Conservation (phyloP, 2,113 vertebrate species). For the Ptyas mucosa region DNA sequence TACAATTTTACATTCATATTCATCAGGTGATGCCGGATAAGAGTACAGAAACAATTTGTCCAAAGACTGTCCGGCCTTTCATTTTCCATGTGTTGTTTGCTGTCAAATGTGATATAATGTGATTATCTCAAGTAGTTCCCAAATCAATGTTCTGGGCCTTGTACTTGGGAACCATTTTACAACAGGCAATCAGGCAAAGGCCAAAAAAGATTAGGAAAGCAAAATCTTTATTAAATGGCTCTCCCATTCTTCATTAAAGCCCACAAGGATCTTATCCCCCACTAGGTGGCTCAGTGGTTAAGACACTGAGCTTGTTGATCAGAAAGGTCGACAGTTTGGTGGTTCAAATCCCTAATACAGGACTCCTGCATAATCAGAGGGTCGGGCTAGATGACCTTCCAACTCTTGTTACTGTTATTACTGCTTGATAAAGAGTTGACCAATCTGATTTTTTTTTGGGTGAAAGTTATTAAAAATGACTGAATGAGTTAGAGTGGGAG, state of each 20-base stretch:
- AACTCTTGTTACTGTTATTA: no score
- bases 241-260: not conserved
- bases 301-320: no score
- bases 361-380: no score
- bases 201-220: not conserved
- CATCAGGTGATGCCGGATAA: not conserved
- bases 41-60: not conserved
- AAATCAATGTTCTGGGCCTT: not conserved
- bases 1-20: not conserved
- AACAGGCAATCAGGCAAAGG: not conserved
- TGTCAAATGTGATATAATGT: not conserved
- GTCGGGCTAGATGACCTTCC: no score
- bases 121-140: not conserved
- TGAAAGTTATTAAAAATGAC: not conserved
- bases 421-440: not conserved
- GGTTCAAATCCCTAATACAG: no score
- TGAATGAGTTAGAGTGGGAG: not conserved
- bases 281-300: no score
- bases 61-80: not conserved
- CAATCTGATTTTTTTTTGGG: not conserved
- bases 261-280: not conserved
- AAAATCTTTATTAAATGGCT: not conserved
- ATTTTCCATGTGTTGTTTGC: not conserved
- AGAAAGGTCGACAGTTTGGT: no score
- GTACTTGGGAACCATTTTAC: not conserved